Percentiles rank a stretch among this genome's conserved stretches.
These are phyloP conservation scores for Ephydatia muelleri DNA, from an alignment of 37 sponge, comb jelly and placozoan genomes.

Conservation along the genomic window DNA sequence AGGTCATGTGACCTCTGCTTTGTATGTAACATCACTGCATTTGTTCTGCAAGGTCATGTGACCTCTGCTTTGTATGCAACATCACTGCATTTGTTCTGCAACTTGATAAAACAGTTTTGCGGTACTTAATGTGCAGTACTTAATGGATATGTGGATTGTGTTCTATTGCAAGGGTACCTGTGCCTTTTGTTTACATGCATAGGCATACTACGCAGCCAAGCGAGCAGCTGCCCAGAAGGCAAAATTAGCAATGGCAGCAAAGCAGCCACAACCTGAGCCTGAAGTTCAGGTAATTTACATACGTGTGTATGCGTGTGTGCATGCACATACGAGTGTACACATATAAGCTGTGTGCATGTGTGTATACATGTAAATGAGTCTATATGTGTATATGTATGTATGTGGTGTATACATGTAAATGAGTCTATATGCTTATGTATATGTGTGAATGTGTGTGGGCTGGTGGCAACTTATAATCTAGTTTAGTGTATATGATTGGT, in stretches of 20 bases:
- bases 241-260: not conserved
- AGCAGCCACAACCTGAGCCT: not conserved
- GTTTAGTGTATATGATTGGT: not conserved
- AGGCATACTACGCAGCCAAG: not conserved
- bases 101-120: too few relatives aligned
- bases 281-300: constrained; percentile 8
- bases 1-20: too few relatives aligned
- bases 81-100: too few relatives aligned
- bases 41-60: too few relatives aligned
- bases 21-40: too few relatives aligned
- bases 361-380: not conserved
- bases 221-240: not conserved
- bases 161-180: too few relatives aligned
- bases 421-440: not conserved
- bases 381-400: not conserved
- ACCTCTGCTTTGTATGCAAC: too few relatives aligned
- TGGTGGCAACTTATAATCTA: too few relatives aligned
- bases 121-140: too few relatives aligned
- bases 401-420: not conserved
- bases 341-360: constrained; percentile 11
- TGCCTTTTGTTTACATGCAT: not conserved
- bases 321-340: not conserved
- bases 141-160: too few relatives aligned
- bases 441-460: not conserved
- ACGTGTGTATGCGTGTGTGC: constrained; percentile 19